phyloP scores from a whole-genome alignment of 2,113 vertebrate genomes.

The Halcyon malimbica region DNA sequence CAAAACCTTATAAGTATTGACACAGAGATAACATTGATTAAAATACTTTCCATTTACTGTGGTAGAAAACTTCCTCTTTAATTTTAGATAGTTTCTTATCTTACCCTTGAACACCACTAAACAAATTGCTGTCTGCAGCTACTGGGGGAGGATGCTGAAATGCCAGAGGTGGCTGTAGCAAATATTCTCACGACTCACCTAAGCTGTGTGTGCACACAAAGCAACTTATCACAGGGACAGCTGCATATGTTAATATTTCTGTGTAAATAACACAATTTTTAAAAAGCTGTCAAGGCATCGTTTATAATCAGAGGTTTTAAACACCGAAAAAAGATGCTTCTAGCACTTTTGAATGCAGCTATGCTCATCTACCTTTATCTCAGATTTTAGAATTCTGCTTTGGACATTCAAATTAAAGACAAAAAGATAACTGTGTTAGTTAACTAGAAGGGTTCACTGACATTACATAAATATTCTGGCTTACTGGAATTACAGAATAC shows the following conservation, averaged over 20 bases:
- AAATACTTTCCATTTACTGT: background rate
- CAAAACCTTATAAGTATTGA: background rate
- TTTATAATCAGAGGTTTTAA: background rate
- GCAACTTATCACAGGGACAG: background rate
- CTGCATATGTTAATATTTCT: background rate
- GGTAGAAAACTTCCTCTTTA: background rate
- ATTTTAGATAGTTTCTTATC: background rate
- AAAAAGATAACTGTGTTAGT: background rate
- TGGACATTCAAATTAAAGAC: background rate
- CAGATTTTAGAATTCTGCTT: background rate
- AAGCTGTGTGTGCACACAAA: background rate
- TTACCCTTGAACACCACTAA: background rate
- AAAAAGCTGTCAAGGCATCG: background rate
- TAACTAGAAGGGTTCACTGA: background rate
- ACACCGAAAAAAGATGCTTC: background rate
- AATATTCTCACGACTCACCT: background rate
- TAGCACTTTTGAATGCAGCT: background rate
- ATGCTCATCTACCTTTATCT: background rate
- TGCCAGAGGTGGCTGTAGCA: background rate
- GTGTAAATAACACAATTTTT: background rate
- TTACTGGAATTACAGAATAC: background rate
- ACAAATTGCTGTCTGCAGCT: background rate
- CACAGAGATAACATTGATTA: background rate
- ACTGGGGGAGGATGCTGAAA: background rate
- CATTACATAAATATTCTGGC: background rate